A percentile compares a stretch with the other conserved stretches of the same genome.
Evolutionary conservation across 2,888 invertebrate species (phyloP).

Genomic region (Gari tellinella): DNA sequence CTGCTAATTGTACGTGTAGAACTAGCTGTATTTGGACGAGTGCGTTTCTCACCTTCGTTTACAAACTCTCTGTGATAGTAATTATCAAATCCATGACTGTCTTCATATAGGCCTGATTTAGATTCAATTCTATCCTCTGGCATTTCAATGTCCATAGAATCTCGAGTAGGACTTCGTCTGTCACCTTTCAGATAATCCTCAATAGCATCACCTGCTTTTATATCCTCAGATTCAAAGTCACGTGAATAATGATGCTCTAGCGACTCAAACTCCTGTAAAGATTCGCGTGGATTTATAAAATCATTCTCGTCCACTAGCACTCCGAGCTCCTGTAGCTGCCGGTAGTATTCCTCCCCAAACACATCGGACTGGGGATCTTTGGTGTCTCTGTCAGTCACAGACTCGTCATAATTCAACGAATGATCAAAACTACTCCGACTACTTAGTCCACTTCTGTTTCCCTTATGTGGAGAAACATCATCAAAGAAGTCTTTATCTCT

Average conservation of each 20-base stretch:
- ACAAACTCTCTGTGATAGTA: constrained; percentile 50
- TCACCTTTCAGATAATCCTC: constrained; percentile 57
- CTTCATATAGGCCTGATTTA: neutral
- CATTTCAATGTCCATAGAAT: constrained; percentile 55
- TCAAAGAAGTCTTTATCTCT: constrained; percentile 34
- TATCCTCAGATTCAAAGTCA: constrained; percentile 59
- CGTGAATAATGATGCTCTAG: constrained; percentile 68
- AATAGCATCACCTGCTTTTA: constrained; percentile 50
- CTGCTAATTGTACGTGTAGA: constrained; percentile 76
- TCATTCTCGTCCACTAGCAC: constrained; percentile 75
- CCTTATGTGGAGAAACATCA: constrained; percentile 24
- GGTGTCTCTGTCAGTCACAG: constrained; percentile 39
- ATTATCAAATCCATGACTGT: constrained; percentile 42
- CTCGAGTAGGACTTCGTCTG: constrained; percentile 34
- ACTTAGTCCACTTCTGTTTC: constrained; percentile 60
- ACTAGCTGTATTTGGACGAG: constrained; percentile 69
- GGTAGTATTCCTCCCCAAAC: constrained; percentile 77
- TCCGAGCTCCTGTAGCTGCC: constrained; percentile 76
- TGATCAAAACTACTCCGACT: constrained; percentile 66
- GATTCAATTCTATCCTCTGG: constrained; percentile 11
- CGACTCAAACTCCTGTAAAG: constrained; percentile 78
- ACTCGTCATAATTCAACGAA: constrained; percentile 62
- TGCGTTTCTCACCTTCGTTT: constrained; percentile 54
- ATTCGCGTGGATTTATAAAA: constrained; percentile 66
- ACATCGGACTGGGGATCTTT: constrained; percentile 65